These are phyloP conservation scores for Anas bernieri DNA, from an alignment of 2,797 vertebrate genomes.

Conservation along the genomic window DNA sequence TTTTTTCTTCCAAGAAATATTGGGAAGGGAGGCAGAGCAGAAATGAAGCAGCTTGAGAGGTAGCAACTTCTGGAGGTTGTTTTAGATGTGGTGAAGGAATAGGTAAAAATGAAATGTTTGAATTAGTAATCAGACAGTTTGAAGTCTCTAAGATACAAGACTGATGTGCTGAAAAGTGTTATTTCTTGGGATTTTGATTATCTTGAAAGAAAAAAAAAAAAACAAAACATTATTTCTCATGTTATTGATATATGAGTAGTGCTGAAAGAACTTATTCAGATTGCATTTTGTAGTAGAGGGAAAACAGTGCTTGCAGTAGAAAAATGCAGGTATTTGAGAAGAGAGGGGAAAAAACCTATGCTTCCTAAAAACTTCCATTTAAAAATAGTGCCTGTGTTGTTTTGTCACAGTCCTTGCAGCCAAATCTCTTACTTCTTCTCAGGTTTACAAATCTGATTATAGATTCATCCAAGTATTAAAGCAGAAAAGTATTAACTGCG, in stretches of 20 bases:
- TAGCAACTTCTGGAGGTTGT: neutral
- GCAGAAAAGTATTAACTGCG: neutral
- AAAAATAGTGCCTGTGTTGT: neutral
- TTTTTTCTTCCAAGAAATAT: neutral
- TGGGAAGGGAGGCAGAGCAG: neutral
- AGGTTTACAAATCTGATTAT: neutral
- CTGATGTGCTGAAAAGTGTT: neutral
- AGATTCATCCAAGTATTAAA: neutral
- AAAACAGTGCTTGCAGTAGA: neutral
- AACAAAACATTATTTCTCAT: neutral
- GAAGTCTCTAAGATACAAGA: neutral
- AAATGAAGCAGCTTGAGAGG: neutral
- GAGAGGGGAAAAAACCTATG: neutral
- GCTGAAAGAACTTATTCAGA: neutral
- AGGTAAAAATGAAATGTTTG: neutral
- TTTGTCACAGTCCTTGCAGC: neutral
- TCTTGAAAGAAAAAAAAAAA: neutral
- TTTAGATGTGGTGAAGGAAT: neutral
- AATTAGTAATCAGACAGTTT: neutral
- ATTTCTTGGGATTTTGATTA: neutral
- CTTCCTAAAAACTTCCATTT: neutral
- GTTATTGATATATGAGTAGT: neutral
- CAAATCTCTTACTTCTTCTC: fast-evolving
- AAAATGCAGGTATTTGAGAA: neutral
- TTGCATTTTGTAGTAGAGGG: neutral